Percentiles rank a stretch among this genome's conserved stretches.
Conservation (phyloP, 1,140 invertebrate genomes). For the Platorchestia sp. region DNA sequence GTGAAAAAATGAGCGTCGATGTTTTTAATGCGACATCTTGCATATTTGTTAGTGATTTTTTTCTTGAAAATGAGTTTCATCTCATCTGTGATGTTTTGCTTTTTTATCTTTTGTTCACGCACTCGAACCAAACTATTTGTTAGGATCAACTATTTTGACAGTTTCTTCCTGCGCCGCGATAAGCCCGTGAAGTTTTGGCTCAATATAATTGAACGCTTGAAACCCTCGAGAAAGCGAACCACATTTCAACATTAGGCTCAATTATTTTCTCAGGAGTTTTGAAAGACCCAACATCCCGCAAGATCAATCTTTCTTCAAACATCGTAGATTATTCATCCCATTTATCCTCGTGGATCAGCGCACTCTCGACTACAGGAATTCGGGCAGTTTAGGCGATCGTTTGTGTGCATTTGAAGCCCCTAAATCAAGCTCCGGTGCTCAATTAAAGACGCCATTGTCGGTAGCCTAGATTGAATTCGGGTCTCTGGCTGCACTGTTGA, state of each 20-base stretch:
- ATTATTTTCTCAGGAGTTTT: background rate
- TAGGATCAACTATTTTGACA: too few species aligned
- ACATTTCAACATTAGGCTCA: background rate
- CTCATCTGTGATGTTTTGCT: too few species aligned
- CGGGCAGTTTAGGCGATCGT: background rate
- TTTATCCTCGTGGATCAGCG: background rate
- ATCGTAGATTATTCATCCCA: background rate
- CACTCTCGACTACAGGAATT: slow-evolving; percentile 1
- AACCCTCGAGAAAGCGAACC: background rate
- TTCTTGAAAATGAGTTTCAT: too few species aligned
- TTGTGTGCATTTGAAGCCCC: slow-evolving; percentile 17
- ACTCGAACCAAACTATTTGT: too few species aligned
- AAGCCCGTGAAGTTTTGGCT: background rate
- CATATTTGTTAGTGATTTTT: too few species aligned
- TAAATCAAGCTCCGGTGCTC: slow-evolving; percentile 37
- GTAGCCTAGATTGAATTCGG: background rate
- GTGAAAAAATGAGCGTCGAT: too few species aligned
- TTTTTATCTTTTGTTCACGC: too few species aligned
- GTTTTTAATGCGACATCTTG: too few species aligned
- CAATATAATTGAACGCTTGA: too few species aligned
- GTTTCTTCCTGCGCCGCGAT: background rate
- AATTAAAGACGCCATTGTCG: slow-evolving; percentile 29
- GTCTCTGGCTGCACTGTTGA: background rate
- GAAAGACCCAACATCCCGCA: background rate
- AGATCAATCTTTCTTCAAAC: background rate